Base-by-base conservation (phyloP, 53 echinoderm and acorn worm species). In the Zoroaster sp. region DNA sequence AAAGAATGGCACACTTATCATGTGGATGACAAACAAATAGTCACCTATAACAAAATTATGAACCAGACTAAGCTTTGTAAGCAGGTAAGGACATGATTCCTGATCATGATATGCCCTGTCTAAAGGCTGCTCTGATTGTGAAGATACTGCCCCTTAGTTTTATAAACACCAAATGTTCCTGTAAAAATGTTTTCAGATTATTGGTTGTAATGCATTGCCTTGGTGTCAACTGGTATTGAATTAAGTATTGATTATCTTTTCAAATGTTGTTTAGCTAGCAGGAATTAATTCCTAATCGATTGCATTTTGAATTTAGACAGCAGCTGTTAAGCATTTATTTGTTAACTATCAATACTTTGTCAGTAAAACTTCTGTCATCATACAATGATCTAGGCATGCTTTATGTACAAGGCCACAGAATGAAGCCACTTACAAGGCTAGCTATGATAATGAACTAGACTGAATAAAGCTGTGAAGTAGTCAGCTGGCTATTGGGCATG, bases 1-100 rank as follows among this genome's bases (percentile, higher is more conserved):
- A 82, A 82, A 68, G 66, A 17, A 33, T 67, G 82, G 45, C 82
- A 82, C 82, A 82, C 68, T 82, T 66, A 39, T 68, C 41, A 40
- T 39, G 25, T 41, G 40, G 42, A 17, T 21, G 38, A 74, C 40
- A 59, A 59, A 23, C 13, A 21, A 59, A 25, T 59, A n/a, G n/a
- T n/a, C n/a, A n/a, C n/a, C n/a, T n/a, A n/a, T n/a, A n/a, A n/a
- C n/a, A n/a, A n/a, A n/a, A n/a, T n/a, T n/a, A n/a, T n/a, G n/a
- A n/a, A n/a, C n/a, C n/a, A n/a, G n/a, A n/a, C n/a, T n/a, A n/a
- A n/a, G n/a, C n/a, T n/a, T n/a, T n/a, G n/a, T n/a, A n/a, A n/a
- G n/a, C n/a, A n/a, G n/a, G n/a, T n/a, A n/a, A n/a, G n/a, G n/a
- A n/a, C n/a, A n/a, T n/a, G n/a, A n/a, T n/a, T n/a, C n/a, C n/a